phyloP scores from a whole-genome alignment of 2,888 invertebrate species.

The Temnothorax unifasciatus region DNA sequence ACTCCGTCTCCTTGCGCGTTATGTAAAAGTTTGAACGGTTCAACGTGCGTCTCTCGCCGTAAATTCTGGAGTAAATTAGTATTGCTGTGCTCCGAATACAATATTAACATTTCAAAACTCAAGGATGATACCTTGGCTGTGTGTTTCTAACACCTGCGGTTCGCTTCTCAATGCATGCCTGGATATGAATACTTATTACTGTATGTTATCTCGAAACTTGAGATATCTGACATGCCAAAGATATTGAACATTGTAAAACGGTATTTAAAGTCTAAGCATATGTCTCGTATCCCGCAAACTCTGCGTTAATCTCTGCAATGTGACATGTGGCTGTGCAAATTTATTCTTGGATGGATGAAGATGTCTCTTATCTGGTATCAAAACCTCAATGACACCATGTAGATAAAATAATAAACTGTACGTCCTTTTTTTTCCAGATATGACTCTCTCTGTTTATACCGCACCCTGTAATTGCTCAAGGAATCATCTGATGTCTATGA shows the following conservation, averaged over 20 bases:
- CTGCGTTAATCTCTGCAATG: not conserved
- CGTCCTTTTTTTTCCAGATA: slow-evolving; percentile 49
- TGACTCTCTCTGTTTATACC: slow-evolving; percentile 22
- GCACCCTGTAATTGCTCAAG: slow-evolving; percentile 57
- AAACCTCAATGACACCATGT: not conserved
- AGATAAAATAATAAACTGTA: not conserved
- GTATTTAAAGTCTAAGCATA: not conserved
- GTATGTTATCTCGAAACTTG: not conserved
- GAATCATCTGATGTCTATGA: slow-evolving; percentile 55
- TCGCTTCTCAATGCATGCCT: not conserved
- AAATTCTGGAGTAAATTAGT: not conserved
- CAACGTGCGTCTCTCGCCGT: not conserved
- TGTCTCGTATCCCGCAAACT: not conserved
- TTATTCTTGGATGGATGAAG: not conserved
- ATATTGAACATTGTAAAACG: not conserved
- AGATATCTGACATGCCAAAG: not conserved
- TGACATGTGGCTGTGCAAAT: slow-evolving; percentile 10
- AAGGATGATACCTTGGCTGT: too few species aligned
- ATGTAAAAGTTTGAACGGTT: not conserved
- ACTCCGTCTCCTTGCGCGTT: not conserved
- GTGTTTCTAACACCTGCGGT: too few species aligned
- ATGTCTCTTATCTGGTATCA: not conserved
- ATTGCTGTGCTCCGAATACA: not conserved
- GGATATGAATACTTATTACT: not conserved
- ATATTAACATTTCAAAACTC: not conserved